These are phyloP conservation scores for Macaria notata DNA, from an alignment of 2,888 invertebrate genomes.

Conservation along the genomic window DNA sequence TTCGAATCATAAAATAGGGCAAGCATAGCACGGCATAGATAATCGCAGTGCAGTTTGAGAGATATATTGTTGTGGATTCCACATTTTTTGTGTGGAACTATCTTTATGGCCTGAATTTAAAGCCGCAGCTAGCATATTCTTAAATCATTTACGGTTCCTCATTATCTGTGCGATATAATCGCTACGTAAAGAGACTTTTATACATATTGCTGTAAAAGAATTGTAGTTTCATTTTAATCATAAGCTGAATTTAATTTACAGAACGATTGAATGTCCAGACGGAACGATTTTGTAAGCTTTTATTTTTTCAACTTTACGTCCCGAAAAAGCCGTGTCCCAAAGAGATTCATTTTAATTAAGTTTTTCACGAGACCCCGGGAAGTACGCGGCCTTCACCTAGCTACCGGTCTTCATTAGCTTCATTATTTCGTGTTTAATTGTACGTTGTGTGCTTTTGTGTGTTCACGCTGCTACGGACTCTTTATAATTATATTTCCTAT, in stretches of 20 bases:
- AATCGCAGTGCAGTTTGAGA: not conserved
- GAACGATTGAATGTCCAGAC: constrained; percentile 42
- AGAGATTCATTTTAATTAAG: constrained; percentile 78
- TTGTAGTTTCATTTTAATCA: too few relatives aligned
- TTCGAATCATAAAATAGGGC: constrained; percentile 12
- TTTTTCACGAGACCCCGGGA: constrained; percentile 61
- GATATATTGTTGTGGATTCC: too few relatives aligned
- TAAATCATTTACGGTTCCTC: too few relatives aligned
- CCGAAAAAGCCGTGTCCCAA: constrained; percentile 58
- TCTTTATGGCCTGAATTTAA: too few relatives aligned
- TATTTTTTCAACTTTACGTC: constrained; percentile 56
- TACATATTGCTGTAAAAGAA: too few relatives aligned
- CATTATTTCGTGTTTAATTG: constrained; percentile 65
- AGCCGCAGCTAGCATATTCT: too few relatives aligned
- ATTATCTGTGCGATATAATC: too few relatives aligned
- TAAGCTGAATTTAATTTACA: constrained; percentile 18
- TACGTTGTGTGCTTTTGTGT: constrained; percentile 40
- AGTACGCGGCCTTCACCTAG: constrained; percentile 59
- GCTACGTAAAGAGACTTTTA: too few relatives aligned
- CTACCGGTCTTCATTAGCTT: constrained; percentile 75
- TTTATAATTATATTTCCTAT: constrained; percentile 7
- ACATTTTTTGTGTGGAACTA: too few relatives aligned
- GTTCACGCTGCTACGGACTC: constrained; percentile 20
- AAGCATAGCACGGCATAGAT: not conserved
- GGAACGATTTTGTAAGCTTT: constrained; percentile 44